A percentile compares a stretch with the other conserved stretches of the same genome.
phyloP scores from a whole-genome alignment of 37 sponge, comb jelly and placozoan species.

The Ephydatia muelleri region DNA sequence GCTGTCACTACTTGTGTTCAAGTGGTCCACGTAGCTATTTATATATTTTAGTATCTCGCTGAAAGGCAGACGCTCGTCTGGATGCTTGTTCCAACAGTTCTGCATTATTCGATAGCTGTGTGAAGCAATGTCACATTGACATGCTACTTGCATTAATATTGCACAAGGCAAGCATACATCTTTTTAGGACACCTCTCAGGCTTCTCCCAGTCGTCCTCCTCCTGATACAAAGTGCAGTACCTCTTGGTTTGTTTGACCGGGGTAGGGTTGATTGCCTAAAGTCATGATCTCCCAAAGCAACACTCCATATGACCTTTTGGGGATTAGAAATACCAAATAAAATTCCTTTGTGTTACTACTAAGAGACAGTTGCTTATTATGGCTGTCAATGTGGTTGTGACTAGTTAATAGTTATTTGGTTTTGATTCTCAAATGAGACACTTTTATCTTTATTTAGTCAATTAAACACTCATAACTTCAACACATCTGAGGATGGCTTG shows the following conservation, averaged over 20 bases:
- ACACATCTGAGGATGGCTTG: no score
- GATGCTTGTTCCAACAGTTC: constrained; percentile 49
- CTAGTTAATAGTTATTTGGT: no score
- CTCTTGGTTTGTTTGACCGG: constrained; percentile 81
- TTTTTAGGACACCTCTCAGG: constrained; percentile 65
- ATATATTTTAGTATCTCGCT: constrained; percentile 29
- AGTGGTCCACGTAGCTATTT: constrained; percentile 20
- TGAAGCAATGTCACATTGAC: no score
- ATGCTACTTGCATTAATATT: no score
- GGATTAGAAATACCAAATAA: no score
- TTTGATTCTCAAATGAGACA: no score
- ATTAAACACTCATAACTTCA: no score
- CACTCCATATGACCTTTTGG: constrained; percentile 88
- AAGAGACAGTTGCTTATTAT: no score
- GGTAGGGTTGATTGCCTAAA: constrained; percentile 85
- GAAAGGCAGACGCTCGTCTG: constrained; percentile 60
- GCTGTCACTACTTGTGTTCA: no score
- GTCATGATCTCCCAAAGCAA: constrained; percentile 84
- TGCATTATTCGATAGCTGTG: constrained; percentile 63
- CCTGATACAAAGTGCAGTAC: constrained; percentile 84
- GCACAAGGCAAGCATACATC: constrained; percentile 64
- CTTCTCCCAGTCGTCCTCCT: constrained; percentile 74
- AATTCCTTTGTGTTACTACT: no score
- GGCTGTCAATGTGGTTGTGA: no score
- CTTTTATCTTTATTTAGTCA: no score